Evolutionary conservation across 2,113 vertebrate species (phyloP).

Genomic region (Porphyrio hochstetteri): DNA sequence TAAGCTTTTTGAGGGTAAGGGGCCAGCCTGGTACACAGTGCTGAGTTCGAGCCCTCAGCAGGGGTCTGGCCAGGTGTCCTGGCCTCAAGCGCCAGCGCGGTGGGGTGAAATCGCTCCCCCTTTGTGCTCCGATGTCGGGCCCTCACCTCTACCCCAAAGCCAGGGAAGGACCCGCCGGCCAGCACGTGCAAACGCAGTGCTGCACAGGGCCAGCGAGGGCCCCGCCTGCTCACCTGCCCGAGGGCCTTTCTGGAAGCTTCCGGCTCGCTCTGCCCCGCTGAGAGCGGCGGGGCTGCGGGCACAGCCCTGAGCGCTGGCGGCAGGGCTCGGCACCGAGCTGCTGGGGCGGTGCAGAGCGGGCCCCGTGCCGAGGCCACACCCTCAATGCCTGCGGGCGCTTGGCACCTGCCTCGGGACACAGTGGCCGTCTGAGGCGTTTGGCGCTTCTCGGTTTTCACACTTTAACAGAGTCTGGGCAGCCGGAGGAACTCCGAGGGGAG

Average conservation of each 20-base stretch:
- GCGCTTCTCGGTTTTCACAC: rapidly evolving
- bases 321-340: rapidly evolving
- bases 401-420: rapidly evolving
- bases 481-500: rapidly evolving
- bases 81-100: rapidly evolving
- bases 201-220: rapidly evolving
- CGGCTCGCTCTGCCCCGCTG: rapidly evolving
- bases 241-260: not conserved
- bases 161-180: not conserved
- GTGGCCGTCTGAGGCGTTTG: rapidly evolving
- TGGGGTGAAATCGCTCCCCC: rapidly evolving
- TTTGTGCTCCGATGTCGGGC: rapidly evolving
- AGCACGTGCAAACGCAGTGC: rapidly evolving
- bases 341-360: rapidly evolving
- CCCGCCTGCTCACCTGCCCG: rapidly evolving
- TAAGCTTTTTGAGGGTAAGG: rapidly evolving
- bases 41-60: rapidly evolving
- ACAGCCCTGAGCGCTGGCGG: not conserved
- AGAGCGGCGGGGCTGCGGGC: not conserved
- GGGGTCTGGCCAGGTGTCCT: rapidly evolving
- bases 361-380: not conserved
- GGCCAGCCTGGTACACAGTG: rapidly evolving
- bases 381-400: rapidly evolving
- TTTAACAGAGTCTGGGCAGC: rapidly evolving
- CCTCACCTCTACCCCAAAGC: not conserved